Base-by-base conservation (phyloP, 2,113 vertebrate genomes). In the Melanerpes aurifrons region DNA sequence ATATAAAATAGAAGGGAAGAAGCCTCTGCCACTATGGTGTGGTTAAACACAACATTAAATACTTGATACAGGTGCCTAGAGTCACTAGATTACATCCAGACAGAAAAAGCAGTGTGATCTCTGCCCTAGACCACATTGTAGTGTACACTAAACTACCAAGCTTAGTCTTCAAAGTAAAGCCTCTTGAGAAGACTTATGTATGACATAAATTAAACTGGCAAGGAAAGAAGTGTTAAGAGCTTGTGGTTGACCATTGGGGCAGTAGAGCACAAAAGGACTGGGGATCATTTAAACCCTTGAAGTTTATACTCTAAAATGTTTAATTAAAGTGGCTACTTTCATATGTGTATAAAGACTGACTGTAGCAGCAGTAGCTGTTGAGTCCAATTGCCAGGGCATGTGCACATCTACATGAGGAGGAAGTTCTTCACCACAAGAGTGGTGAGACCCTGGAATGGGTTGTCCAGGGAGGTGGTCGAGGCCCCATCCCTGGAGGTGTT, bases 91-190 rank as follows among this genome's bases (percentile, higher is more conserved):
- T 13, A 29, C 26, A 63, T 15, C 6, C 32, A 66, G 66, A 43
- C 29, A 81, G 57, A 43, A 81, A 43, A 77, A 48, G 28, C 21
- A 84, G 24, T 0, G 0, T 5, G 10, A 25, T 32, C n/a, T 77
- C 35, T 78, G 48, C 43, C 54, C 40, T 45, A 71, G 12, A 72
- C 15, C 5, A 1, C 25, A 83, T 6, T 57, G 75, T 16, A 43
- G 35, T 31, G 10, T 74, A 78, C 61, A 84, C 61, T 88, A 48
- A 86, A 67, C 79, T 59, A 87, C 79, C 76, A 71, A 91, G 94
- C 79, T 64, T 74, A 90, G 66, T 71, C 22, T 79, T 54, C 53
- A 86, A 92, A 92, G 58, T 73, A 77, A 86, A 91, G 80, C 6
- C 37, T 66, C 24, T 4, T 15, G 48, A 68, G 13, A 22, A 62